Base-by-base conservation (phyloP, 2,888 invertebrate genomes). In the Aricia artaxerxes region DNA sequence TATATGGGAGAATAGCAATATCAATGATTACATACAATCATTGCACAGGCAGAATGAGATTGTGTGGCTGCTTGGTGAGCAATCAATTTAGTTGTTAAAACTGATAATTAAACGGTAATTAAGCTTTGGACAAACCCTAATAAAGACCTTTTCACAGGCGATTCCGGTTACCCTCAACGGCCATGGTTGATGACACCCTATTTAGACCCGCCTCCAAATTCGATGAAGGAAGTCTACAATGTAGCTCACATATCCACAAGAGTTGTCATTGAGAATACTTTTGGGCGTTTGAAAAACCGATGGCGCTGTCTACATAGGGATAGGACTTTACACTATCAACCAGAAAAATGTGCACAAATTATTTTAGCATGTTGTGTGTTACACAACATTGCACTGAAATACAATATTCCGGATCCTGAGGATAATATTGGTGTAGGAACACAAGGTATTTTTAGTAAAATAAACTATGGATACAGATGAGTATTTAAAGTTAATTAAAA, bases 1-100 rank as follows among this genome's bases (percentile, higher is more conserved):
- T 73, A 73, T 80, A 60, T 78, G 76, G 80, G 76, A 80, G 35
- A 79, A 79, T 40, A 79, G 80, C 40, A 57, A 69, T 60, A 24
- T 81, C 4, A 80, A 79, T 49, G 16, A 73, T 64, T 24, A 24
- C 24, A 24, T 81, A 78, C 79, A 80, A 38, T n/a, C 57, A n/a
- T 40, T 77, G 40, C 61, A 77, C 60, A 60, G 60, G 60, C 60
- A 60, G 11, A 76, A 53, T 49, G 76, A 53, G 4, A 76, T 49
- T n/a, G 75, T 76, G 9, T 76, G 53, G 76, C 35, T 57, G 5
- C 13, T 75, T 16, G 75, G 75, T 31, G 2, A 40, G n/a, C 44
- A 44, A 24, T 11, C 13, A 53, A 44, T 16, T 24, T 24, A 24
- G 24, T 24, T 24, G 24, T 24, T 24, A 24, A 24, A 24, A 24